A percentile compares a stretch with the other conserved stretches of the same genome.
These are phyloP conservation scores for Cyprinodon diabolis DNA, from an alignment of 2,797 vertebrate genomes.

Conservation along the genomic window DNA sequence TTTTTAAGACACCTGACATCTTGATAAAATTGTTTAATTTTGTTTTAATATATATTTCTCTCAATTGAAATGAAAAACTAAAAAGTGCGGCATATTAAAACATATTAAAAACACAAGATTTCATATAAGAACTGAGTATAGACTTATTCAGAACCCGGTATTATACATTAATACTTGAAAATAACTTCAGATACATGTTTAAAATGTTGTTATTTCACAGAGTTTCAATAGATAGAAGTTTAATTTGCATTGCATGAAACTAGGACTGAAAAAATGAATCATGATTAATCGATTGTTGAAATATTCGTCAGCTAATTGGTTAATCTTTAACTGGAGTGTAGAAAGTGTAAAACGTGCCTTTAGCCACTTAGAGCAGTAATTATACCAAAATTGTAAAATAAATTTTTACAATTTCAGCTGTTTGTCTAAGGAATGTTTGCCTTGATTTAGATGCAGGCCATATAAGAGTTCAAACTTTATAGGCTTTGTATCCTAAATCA, in stretches of 20 bases:
- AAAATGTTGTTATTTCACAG: not conserved
- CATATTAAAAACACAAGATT: not conserved
- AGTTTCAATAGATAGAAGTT: not conserved
- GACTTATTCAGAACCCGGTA: not conserved
- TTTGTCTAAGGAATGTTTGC: not conserved
- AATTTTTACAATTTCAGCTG: not conserved
- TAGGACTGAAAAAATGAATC: no score
- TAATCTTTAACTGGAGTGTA: no score
- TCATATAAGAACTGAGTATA: not conserved
- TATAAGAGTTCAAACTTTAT: not conserved
- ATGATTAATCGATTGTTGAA: no score
- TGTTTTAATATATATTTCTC: not conserved
- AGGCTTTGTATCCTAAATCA: not conserved
- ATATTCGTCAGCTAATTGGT: no score
- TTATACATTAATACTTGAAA: not conserved
- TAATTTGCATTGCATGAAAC: not conserved
- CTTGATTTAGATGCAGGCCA: no score
- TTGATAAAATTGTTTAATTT: not conserved
- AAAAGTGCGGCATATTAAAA: not conserved
- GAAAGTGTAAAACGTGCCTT: no score
- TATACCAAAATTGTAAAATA: no score
- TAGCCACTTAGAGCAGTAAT: no score
- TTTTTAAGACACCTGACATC: not conserved
- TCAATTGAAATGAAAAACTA: not conserved
- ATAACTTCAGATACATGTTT: not conserved